These are phyloP conservation scores for Bimastos eiseni DNA, from an alignment of 2,888 invertebrate genomes.

Conservation along the genomic window DNA sequence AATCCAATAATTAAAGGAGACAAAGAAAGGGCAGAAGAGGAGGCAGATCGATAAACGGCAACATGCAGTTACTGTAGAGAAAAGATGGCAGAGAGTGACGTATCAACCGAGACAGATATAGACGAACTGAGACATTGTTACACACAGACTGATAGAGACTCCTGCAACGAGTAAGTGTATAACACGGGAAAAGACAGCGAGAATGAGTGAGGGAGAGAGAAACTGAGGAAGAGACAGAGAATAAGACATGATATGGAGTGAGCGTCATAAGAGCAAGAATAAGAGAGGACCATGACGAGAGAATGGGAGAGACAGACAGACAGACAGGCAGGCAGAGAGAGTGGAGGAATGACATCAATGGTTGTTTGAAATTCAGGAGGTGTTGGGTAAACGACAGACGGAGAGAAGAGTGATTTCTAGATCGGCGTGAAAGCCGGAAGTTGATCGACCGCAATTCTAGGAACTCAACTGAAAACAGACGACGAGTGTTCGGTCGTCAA, in stretches of 20 bases:
- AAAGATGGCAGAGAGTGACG: no score
- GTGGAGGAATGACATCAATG: background rate
- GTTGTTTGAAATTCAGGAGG: background rate
- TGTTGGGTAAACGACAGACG: background rate
- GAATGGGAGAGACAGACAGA: constrained; percentile 34
- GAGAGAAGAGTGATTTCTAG: background rate
- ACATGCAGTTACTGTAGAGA: background rate
- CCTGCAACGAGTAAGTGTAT: no score
- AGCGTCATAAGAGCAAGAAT: background rate
- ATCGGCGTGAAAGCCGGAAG: background rate
- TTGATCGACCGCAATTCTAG: background rate
- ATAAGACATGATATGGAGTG: background rate
- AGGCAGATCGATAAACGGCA: constrained; percentile 5
- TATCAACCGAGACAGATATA: constrained; percentile 14
- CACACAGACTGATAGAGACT: constrained; percentile 29
- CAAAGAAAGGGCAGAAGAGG: background rate
- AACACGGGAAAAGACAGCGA: background rate
- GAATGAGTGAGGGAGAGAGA: background rate
- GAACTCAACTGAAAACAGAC: constrained; percentile 8
- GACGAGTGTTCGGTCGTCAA: constrained; percentile 3
- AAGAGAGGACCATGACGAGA: constrained; percentile 34
- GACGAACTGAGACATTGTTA: constrained; percentile 33
- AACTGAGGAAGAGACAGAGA: background rate
- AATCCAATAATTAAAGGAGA: background rate
- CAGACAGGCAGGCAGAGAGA: background rate